phyloP scores from a whole-genome alignment of 1,140 invertebrate species.

The Drosophila leontia region DNA sequence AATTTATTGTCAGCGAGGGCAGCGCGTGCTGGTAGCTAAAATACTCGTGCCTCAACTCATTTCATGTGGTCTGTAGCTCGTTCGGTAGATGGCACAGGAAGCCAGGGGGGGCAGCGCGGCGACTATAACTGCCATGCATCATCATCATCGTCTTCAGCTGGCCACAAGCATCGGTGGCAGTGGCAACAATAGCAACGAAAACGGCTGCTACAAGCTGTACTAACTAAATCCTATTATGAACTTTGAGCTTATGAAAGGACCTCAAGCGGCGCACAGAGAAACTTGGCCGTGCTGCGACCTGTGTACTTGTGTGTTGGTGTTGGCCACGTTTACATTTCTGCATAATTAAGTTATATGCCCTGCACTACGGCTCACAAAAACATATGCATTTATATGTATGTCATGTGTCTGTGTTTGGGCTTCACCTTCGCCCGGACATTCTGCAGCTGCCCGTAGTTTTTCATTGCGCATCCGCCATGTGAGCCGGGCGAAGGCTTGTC shows the following conservation, averaged over 20 bases:
- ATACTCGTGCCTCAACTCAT: constrained; percentile 20
- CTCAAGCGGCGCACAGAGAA: constrained; percentile 71
- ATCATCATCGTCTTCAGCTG: constrained; percentile 66
- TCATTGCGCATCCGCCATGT: constrained; percentile 67
- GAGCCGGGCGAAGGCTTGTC: constrained; percentile 27
- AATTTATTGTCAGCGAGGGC: constrained; percentile 74
- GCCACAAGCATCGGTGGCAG: constrained; percentile 28
- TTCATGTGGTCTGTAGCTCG: constrained; percentile 24
- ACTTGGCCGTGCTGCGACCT: constrained; percentile 31
- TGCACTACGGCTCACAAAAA: constrained; percentile 45
- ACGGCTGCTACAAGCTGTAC: constrained; percentile 64
- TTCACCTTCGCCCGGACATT: constrained; percentile 50
- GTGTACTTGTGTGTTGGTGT: constrained; percentile 6
- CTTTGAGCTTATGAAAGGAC: constrained; percentile 79
- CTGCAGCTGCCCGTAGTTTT: constrained; percentile 50
- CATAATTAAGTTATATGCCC: constrained; percentile 80
- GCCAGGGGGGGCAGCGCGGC: constrained; percentile 12
- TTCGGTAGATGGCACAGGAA: constrained; percentile 28
- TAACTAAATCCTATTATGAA: constrained; percentile 81
- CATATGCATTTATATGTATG: constrained; percentile 21
- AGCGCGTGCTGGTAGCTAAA: constrained; percentile 25
- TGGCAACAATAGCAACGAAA: constrained; percentile 39
- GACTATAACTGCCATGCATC: constrained; percentile 58
- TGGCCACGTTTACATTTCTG: constrained; percentile 72
- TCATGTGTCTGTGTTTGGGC: constrained; percentile 3